Base-by-base conservation (phyloP, 2,113 vertebrate genomes). In the Cyprinodon tularosa region DNA sequence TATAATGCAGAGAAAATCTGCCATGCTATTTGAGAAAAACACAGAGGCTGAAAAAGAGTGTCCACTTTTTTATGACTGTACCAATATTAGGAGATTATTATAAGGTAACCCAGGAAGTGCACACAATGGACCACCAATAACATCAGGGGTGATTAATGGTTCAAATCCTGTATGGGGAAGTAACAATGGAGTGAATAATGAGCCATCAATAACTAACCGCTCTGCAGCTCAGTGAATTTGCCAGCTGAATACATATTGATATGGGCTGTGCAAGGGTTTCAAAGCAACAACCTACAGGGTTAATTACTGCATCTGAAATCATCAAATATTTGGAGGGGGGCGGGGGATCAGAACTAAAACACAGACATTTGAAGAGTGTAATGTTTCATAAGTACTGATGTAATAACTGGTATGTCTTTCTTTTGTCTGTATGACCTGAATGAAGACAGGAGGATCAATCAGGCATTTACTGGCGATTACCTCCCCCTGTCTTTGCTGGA, bases 201-300 rank as follows among this genome's bases (percentile, higher is more conserved):
- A 68, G 14, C 45, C 5, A 44, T 22, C 63, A 13, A 65, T 65
- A 65, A 65, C 17, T 65, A n/a, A 44, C 44, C 44, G 63, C 4
- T 13, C 64, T 8, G 64, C 11, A 47, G 29, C n/a, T 22, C 64
- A 45, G n/a, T 45, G 42, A 66, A 47, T 9, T 13, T 47, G 39
- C n/a, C 42, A 29, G 8, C n/a, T 66, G 64, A 66, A 66, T 47
- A 64, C 38, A 7, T 66, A 66, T 66, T 66, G 64, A 66, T 66
- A n/a, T 14, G n/a, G 1, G 12, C 42, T 42, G 22, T 12, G 40
- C 11, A n/a, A 14, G n/a, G 13, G 59, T 72, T 68, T 38, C 60
- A 64, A 50, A 74, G 59, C 66, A 38, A 69, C 12, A 45, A 64
- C 14, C 10, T 36, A 38, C 61, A 11, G 42, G 20, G 42, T 11